Conservation (phyloP, 2,113 vertebrate species). For the Bagarius yarrelli region DNA sequence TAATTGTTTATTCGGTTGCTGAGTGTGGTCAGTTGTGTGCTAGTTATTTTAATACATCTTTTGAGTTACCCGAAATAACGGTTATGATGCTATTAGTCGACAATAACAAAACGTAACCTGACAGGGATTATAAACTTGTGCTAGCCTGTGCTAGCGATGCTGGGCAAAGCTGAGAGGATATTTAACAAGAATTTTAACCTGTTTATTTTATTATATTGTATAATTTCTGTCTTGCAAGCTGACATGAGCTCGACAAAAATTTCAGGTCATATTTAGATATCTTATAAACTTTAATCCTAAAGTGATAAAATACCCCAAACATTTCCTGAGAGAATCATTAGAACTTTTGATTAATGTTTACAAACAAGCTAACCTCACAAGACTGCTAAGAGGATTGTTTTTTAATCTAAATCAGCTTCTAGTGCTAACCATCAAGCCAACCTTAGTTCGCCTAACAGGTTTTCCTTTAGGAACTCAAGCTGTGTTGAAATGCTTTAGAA, state of each 20-base stretch:
- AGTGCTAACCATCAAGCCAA: not conserved
- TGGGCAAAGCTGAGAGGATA: not conserved
- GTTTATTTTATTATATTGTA: not conserved
- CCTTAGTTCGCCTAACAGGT: not conserved
- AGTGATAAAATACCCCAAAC: not conserved
- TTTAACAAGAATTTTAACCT: not conserved
- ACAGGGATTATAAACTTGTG: not conserved
- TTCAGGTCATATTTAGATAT: not conserved
- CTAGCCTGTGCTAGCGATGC: not conserved
- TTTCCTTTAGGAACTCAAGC: not conserved
- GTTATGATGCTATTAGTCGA: not conserved
- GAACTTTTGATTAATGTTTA: not conserved
- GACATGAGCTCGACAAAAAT: not conserved
- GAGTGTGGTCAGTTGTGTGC: not conserved
- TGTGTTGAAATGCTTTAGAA: too few species aligned
- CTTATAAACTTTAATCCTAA: not conserved
- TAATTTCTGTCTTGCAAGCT: not conserved
- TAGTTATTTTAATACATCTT: not conserved
- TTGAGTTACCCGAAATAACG: not conserved
- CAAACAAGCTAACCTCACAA: not conserved
- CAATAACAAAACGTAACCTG: not conserved
- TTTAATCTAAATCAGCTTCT: not conserved
- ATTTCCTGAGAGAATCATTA: not conserved
- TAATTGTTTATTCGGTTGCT: not conserved
- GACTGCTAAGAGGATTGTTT: not conserved